phyloP scores from a whole-genome alignment of 2,888 invertebrate genomes.

The Cosmorhoe ocellata region DNA sequence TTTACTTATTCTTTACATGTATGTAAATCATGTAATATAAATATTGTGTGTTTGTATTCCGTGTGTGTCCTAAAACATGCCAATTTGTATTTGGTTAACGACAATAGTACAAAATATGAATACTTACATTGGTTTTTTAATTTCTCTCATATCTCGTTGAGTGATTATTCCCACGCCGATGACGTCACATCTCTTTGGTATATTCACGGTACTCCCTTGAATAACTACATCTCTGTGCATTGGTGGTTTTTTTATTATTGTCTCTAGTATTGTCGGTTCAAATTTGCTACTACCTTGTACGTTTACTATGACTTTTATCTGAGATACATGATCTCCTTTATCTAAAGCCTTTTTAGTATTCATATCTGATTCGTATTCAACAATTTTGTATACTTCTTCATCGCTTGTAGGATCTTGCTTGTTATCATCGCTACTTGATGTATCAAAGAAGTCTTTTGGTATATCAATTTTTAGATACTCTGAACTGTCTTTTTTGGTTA shows the following conservation, averaged over 20 bases:
- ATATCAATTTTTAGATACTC: slow-evolving; percentile 64
- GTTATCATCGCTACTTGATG: slow-evolving; percentile 46
- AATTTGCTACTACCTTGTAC: slow-evolving; percentile 41
- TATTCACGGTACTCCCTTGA: slow-evolving; percentile 52
- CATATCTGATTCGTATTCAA: slow-evolving; percentile 62
- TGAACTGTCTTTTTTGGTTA: slow-evolving; percentile 45
- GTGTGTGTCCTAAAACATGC: no score
- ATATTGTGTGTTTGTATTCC: no score
- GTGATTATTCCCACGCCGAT: slow-evolving; percentile 63
- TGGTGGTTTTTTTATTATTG: slow-evolving; percentile 40
- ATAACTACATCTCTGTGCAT: slow-evolving; percentile 49
- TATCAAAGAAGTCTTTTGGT: slow-evolving; percentile 62
- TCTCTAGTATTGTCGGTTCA: slow-evolving; percentile 45
- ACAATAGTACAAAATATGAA: neutral
- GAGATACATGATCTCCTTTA: slow-evolving; percentile 39
- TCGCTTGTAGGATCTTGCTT: slow-evolving; percentile 51
- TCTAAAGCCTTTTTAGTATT: slow-evolving; percentile 40
- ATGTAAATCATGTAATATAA: no score
- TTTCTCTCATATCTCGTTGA: slow-evolving; percentile 50
- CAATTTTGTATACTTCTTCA: slow-evolving; percentile 66
- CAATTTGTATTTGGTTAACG: no score
- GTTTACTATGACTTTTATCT: slow-evolving; percentile 46
- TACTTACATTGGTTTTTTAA: slow-evolving; percentile 60
- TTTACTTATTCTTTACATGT: no score
- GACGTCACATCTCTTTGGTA: slow-evolving; percentile 55